Percentiles rank a stretch among this genome's conserved stretches.
Evolutionary conservation across 2,797 vertebrate species (phyloP).

Genomic region (Fringilla coelebs): DNA sequence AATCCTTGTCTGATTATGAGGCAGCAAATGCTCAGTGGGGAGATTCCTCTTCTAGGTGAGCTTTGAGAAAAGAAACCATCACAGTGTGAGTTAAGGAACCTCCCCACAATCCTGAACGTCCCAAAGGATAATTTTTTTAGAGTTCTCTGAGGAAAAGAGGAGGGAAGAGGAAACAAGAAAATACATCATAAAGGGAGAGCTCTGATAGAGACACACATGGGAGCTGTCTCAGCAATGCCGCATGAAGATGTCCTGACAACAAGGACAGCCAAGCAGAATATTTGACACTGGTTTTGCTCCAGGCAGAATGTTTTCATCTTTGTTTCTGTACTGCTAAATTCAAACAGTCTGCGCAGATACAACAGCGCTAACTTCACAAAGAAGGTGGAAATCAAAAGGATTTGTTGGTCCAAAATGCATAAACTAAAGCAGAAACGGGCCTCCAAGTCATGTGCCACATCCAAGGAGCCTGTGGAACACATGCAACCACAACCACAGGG

Average conservation of each 20-base stretch:
- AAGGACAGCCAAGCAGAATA: background rate
- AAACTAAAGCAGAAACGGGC: background rate
- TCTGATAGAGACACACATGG: background rate
- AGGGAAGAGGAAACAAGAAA: background rate
- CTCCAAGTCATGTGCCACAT: background rate
- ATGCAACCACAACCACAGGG: conserved; percentile 17
- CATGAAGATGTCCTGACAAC: background rate
- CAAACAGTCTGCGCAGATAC: conserved; percentile 20
- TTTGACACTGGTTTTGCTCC: conserved; percentile 16
- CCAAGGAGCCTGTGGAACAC: conserved; percentile 15
- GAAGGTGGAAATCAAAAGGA: conserved; percentile 35
- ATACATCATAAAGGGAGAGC: background rate
- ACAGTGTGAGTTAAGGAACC: background rate
- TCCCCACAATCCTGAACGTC: accelerated
- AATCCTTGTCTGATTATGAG: background rate
- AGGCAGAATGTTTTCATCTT: conserved; percentile 35
- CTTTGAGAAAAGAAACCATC: background rate
- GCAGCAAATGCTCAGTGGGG: background rate
- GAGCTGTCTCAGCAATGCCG: background rate
- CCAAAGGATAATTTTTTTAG: background rate
- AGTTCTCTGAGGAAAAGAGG: background rate
- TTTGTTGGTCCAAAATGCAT: conserved; percentile 2
- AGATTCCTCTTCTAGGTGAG: background rate
- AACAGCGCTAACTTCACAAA: conserved; percentile 3
- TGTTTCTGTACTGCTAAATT: conserved; percentile 35